These are phyloP conservation scores for Acrocyrtus sp. DNA, from an alignment of 2,888 invertebrate species.

Conservation along the genomic window DNA sequence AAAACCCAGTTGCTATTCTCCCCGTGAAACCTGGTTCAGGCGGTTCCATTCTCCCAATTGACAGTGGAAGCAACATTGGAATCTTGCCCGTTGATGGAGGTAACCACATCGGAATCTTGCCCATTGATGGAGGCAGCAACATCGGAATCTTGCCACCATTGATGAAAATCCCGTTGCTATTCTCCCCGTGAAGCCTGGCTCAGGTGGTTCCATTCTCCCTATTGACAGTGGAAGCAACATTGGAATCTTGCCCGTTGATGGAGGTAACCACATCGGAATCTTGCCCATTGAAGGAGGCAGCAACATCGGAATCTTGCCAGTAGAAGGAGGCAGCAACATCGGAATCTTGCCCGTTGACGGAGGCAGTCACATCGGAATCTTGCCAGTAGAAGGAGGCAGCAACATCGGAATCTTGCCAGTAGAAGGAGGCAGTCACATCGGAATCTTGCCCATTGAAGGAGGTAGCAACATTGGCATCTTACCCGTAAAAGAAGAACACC, in stretches of 20 bases:
- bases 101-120: constrained; percentile 7
- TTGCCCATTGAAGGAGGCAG: not conserved
- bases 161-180: not conserved
- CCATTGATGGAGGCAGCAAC: not conserved
- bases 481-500: too few relatives aligned
- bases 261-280: not conserved
- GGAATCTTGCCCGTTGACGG: not conserved
- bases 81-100: not conserved
- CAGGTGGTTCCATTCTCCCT: too few relatives aligned
- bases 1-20: not conserved
- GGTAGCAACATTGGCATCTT: not conserved
- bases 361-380: constrained; percentile 2
- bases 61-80: not conserved
- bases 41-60: constrained; percentile 5
- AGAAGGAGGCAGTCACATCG: not conserved
- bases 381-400: not conserved
- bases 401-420: constrained; percentile 20
- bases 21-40: constrained; percentile 5
- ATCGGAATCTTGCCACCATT: not conserved
- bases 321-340: not conserved
- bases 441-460: constrained; percentile 1
- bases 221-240: too few relatives aligned
- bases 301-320: constrained; percentile 1
- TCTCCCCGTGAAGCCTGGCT: constrained; percentile 4
- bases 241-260: constrained; percentile 20